These are phyloP conservation scores for Drosophila mayri DNA, from an alignment of 1,140 invertebrate genomes.

Conservation along the genomic window DNA sequence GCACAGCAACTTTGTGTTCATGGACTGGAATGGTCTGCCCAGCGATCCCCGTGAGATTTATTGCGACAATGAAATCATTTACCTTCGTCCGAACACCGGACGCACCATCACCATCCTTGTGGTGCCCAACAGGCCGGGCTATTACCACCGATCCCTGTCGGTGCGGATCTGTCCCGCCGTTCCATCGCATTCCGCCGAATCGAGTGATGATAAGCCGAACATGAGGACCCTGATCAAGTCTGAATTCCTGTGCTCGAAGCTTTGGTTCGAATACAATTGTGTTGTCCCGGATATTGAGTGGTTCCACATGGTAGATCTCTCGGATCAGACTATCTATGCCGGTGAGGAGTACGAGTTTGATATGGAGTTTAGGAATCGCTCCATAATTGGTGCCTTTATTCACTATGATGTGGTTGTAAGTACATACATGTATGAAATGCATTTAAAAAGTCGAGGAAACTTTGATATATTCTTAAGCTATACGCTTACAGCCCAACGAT, in stretches of 20 bases:
- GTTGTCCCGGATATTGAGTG: slow-evolving; percentile 60
- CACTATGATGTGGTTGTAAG: slow-evolving; percentile 76
- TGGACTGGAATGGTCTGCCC: slow-evolving; percentile 79
- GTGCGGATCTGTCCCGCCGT: slow-evolving; percentile 68
- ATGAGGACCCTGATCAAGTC: slow-evolving; percentile 49
- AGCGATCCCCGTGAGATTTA: slow-evolving; percentile 72
- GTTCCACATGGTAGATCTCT: slow-evolving; percentile 50
- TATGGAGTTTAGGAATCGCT: slow-evolving; percentile 63
- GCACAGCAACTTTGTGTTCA: slow-evolving; percentile 70
- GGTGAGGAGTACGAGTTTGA: slow-evolving; percentile 66
- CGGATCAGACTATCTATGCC: slow-evolving; percentile 51
- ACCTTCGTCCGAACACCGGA: slow-evolving; percentile 70
- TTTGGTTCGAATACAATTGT: slow-evolving; percentile 78
- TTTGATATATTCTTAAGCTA: background rate
- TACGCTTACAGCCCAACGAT: slow-evolving; percentile 48
- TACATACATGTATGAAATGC: background rate
- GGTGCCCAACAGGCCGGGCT: slow-evolving; percentile 68
- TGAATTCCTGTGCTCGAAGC: slow-evolving; percentile 62
- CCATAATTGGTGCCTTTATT: slow-evolving; percentile 60
- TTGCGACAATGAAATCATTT: slow-evolving; percentile 74
- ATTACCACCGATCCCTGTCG: slow-evolving; percentile 59
- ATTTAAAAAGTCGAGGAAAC: too few species aligned
- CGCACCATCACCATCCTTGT: slow-evolving; percentile 69
- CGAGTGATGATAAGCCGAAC: slow-evolving; percentile 30
- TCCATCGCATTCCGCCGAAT: background rate